Evolutionary conservation across 2,113 vertebrate genomes (phyloP).

Genomic region (Hylia prasina): DNA sequence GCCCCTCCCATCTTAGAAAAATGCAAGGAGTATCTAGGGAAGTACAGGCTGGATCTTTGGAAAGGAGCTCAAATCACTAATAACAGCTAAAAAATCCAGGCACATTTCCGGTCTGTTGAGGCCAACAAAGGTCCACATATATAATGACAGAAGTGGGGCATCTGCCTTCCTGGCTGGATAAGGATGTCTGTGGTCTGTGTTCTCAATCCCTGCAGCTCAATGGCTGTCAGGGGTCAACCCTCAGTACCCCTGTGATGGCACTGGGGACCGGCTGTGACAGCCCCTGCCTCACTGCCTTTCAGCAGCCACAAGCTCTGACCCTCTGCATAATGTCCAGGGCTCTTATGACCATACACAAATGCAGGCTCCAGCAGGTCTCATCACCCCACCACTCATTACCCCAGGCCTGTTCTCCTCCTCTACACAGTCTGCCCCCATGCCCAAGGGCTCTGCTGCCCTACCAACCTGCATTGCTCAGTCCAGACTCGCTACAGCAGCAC

Average conservation of each 20-base stretch:
- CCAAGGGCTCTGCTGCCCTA: background rate
- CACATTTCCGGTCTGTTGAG: background rate
- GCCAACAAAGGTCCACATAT: background rate
- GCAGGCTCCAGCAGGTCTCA: background rate
- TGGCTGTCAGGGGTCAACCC: background rate
- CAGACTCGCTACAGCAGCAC: rapidly evolving
- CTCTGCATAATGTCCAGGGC: background rate
- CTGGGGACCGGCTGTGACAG: background rate
- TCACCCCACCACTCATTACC: background rate
- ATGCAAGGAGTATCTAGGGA: background rate
- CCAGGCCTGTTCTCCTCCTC: background rate
- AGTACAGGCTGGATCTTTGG: background rate
- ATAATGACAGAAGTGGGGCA: background rate
- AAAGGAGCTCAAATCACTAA: background rate
- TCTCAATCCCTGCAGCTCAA: background rate
- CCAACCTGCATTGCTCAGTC: background rate
- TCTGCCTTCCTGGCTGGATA: background rate
- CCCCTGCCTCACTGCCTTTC: background rate
- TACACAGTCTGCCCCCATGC: rapidly evolving
- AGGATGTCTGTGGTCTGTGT: background rate
- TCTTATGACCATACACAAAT: too few species aligned
- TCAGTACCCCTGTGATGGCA: background rate
- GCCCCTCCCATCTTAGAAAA: background rate
- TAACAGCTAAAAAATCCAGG: background rate
- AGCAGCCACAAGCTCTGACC: background rate